Evolutionary conservation across 2,888 invertebrate genomes (phyloP), one percentile per base, ranked within the genome.

Genomic region (Drosophila cognata): DNA sequence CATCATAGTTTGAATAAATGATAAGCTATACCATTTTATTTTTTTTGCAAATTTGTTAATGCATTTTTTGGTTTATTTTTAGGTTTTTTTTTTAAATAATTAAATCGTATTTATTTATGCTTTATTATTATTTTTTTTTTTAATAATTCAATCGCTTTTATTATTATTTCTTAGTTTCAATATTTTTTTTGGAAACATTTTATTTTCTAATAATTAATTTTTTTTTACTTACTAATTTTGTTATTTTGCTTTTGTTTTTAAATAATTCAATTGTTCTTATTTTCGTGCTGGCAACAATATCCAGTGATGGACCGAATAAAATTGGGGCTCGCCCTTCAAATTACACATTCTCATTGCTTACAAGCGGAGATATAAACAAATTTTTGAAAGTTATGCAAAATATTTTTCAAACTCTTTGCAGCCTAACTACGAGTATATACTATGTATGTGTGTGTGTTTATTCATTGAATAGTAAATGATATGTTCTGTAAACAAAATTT

Each of bases 301-400:
- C 52, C 64, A 62, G 56, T 51, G 68, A 59, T 52, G 46, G 48
- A 28, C 28, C 66, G 36, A 31, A 50, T 50, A 63, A 58, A 72
- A 76, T 73, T 77, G 67, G 60, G 67, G 43, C 60, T 67, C 18
- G 77, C 76, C 78, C 78, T 73, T 73, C 78, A 62, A 61, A 41
- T 58, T 46, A 46, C 60, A 67, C 36, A 46, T 67, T 61, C 53
- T 29, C 63, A 65, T 59, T 78, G 69, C 73, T 74, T 74, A 62
- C 52, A 73, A 69, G 63, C 69, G 57, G 33, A 11, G 36, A 43
- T 57, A 59, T 74, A 78, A 77, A 78, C 77, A 77, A 65, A 57
- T 31, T 43, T 29, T 55, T 16, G 29, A 65, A 62, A 38, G 77
- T 61, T 56, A 55, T 64, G 48, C 61, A 52, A 51, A 62, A 68